phyloP scores from a whole-genome alignment of 1,140 invertebrate genomes.

The Charaxes varanes region DNA sequence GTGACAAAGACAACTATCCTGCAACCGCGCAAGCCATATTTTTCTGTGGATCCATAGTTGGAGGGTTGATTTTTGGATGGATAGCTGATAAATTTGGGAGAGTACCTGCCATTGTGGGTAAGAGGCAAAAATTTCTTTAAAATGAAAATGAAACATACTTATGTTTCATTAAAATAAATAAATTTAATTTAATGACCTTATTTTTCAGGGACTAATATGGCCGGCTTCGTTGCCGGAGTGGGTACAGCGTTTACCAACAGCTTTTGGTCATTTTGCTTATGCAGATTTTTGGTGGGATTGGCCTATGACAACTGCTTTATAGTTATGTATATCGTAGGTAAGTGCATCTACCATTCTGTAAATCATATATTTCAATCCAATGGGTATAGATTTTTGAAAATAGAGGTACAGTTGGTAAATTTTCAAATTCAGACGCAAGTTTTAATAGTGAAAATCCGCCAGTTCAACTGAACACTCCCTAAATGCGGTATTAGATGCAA shows the following conservation, averaged over 20 bases:
- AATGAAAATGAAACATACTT: neutral
- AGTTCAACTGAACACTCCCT: no score
- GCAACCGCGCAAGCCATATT: conserved; percentile 87
- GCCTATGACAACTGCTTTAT: conserved; percentile 93
- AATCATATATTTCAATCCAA: neutral
- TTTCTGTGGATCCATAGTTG: conserved; percentile 89
- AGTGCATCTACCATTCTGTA: no score
- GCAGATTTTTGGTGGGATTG: conserved; percentile 88
- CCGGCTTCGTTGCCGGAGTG: conserved; percentile 84
- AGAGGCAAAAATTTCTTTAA: no score
- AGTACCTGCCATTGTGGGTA: conserved; percentile 85
- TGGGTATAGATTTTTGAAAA: neutral
- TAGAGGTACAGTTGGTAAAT: no score
- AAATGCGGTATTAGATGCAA: no score
- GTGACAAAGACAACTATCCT: conserved; percentile 82
- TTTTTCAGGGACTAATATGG: conserved; percentile 78
- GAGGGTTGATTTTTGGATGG: conserved; percentile 89
- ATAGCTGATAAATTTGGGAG: conserved; percentile 89
- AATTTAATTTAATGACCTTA: neutral
- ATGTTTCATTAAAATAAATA: neutral
- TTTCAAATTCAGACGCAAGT: no score
- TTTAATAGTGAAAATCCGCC: no score
- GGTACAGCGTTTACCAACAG: conserved; percentile 80
- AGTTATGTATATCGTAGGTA: conserved; percentile 94
- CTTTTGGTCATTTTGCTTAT: conserved; percentile 86